Evolutionary conservation across 2,797 vertebrate genomes (phyloP).

Genomic region (Atherinosoma microstoma): DNA sequence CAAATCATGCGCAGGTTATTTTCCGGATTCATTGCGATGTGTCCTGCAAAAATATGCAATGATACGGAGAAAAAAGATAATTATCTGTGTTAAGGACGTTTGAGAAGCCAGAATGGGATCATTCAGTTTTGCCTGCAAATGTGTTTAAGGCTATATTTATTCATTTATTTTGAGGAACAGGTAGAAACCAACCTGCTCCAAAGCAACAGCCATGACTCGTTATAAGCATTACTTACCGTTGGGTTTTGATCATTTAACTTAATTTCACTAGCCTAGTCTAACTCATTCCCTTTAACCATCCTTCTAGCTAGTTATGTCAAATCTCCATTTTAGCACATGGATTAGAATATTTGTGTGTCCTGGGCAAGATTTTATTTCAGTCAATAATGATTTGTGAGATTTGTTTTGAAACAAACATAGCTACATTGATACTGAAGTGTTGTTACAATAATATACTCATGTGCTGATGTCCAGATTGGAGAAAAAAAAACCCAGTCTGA

Average conservation of each 20-base stretch:
- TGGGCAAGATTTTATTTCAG: not conserved
- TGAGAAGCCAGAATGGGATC: not conserved
- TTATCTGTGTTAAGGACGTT: too few relatives aligned
- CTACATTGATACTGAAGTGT: not conserved
- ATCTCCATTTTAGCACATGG: not conserved
- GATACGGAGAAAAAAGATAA: not conserved
- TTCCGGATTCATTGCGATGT: not conserved
- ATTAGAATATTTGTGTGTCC: not conserved
- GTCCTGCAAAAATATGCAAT: not conserved
- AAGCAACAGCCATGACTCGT: not conserved
- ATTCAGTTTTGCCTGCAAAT: not conserved
- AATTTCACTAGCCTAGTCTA: not conserved
- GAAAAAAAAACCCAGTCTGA: not conserved
- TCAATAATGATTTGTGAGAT: not conserved
- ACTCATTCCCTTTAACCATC: not conserved
- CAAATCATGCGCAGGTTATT: not conserved
- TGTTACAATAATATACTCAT: not conserved
- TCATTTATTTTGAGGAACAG: too few relatives aligned
- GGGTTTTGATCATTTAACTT: not conserved
- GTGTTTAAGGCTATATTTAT: too few relatives aligned
- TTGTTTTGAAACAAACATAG: not conserved
- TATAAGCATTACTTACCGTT: not conserved
- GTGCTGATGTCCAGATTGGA: not conserved
- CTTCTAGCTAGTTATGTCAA: not conserved
- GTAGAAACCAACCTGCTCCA: not conserved